Conservation (phyloP, 2,888 invertebrate genomes). For the Dastarcus helophoroides region DNA sequence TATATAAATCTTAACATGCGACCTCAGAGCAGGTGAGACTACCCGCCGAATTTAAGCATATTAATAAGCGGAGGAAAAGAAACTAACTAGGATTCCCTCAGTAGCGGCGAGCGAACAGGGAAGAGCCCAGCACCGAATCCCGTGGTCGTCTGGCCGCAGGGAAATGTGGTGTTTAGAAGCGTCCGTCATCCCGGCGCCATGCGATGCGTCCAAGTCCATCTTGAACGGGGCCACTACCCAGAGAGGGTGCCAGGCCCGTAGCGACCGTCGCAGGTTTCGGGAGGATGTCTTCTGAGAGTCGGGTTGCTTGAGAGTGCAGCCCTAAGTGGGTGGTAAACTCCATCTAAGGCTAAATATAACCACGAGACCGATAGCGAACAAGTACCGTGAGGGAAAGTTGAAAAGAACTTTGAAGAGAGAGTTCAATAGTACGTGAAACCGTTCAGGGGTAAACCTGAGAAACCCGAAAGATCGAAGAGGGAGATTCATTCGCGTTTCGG, state of each 20-base stretch:
- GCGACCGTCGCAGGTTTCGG: constrained; percentile 26
- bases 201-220: constrained; percentile 39
- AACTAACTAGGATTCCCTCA: constrained; percentile 50
- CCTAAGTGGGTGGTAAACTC: constrained; percentile 46
- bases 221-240: constrained; percentile 42
- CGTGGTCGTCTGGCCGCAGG: constrained; percentile 26
- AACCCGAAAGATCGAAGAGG: constrained; percentile 25
- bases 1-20: no score
- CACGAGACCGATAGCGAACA: constrained; percentile 51
- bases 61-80: constrained; percentile 51
- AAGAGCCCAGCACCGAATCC: constrained; percentile 44
- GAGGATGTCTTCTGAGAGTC: constrained; percentile 38
- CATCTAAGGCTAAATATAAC: constrained; percentile 44
- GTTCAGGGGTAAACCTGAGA: constrained; percentile 30
- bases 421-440: constrained; percentile 43
- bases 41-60: constrained; percentile 43
- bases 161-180: constrained; percentile 41
- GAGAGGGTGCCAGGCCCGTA: constrained; percentile 46
- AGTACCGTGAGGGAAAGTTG: constrained; percentile 39
- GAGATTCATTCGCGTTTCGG: constrained; percentile 19
- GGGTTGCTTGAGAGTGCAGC: constrained; percentile 48
- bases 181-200: constrained; percentile 27
- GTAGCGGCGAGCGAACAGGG: constrained; percentile 51
- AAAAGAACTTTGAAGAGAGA: constrained; percentile 33
- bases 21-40: constrained; percentile 15